These are phyloP conservation scores for Ichneumon xanthorius DNA, from an alignment of 2,888 invertebrate species.

Conservation along the genomic window DNA sequence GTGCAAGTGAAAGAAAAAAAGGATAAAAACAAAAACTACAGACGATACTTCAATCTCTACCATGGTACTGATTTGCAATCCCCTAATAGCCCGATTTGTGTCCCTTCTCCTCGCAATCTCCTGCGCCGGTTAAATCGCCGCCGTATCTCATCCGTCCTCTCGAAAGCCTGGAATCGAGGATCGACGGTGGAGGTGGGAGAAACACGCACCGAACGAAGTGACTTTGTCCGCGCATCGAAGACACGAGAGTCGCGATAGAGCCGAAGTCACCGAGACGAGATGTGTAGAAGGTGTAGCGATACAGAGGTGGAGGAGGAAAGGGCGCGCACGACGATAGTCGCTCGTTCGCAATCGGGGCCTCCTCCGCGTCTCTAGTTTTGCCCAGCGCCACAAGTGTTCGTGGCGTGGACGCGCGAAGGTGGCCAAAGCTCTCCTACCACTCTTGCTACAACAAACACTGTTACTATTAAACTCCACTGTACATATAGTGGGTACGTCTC, in stretches of 20 bases:
- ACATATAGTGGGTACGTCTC: slow-evolving; percentile 17
- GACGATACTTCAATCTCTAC: background rate
- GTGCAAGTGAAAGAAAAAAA: too few species aligned
- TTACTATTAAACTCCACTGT: slow-evolving; percentile 4
- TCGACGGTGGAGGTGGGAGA: background rate
- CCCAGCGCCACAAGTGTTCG: slow-evolving; percentile 80
- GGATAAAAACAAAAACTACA: background rate
- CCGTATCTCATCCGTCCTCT: background rate
- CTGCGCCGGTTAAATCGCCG: slow-evolving; percentile 4
- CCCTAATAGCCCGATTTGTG: background rate
- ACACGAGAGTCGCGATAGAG: slow-evolving; percentile 7
- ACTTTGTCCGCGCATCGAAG: background rate
- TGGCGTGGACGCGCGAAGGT: slow-evolving; percentile 79
- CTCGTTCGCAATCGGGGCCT: slow-evolving; percentile 56
- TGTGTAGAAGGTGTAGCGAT: slow-evolving; percentile 35
- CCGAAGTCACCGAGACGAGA: slow-evolving; percentile 16
- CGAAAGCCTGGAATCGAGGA: background rate
- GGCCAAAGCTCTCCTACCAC: slow-evolving; percentile 66
- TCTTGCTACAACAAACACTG: slow-evolving; percentile 12
- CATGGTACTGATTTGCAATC: background rate
- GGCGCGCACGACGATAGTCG: slow-evolving; percentile 61
- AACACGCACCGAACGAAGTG: background rate
- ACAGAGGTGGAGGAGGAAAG: slow-evolving; percentile 51
- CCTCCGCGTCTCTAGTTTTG: slow-evolving; percentile 70
- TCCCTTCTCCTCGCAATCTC: background rate